A percentile compares a stretch with the other conserved stretches of the same genome.
These are phyloP conservation scores for Chascanopsetta lugubris DNA, from an alignment of 2,113 vertebrate species.

Conservation along the genomic window DNA sequence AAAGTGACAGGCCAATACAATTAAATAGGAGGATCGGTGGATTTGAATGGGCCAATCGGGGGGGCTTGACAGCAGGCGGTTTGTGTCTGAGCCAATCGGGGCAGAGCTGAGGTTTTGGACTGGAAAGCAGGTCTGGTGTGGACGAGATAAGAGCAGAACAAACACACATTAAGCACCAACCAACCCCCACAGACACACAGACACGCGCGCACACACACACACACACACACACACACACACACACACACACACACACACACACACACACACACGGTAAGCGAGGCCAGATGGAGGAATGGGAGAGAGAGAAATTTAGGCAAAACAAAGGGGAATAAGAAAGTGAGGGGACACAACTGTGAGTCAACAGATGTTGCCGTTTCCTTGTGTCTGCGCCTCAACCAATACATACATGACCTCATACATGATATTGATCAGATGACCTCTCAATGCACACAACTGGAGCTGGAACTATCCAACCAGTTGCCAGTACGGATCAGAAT, in stretches of 20 bases:
- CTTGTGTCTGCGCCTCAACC: too few species aligned
- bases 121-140: constrained; percentile 75
- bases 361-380: too few species aligned
- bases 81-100: constrained; percentile 71
- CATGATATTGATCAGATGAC: too few species aligned
- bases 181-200: constrained; percentile 54
- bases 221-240: constrained; percentile 65
- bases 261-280: constrained; percentile 35
- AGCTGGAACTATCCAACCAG: too few species aligned
- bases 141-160: constrained; percentile 78
- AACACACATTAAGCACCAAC: constrained; percentile 70
- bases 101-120: constrained; percentile 72
- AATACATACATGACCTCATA: too few species aligned
- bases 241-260: constrained; percentile 20
- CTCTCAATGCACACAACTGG: too few species aligned
- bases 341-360: constrained; percentile 31
- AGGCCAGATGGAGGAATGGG: constrained; percentile 56
- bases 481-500: too few species aligned
- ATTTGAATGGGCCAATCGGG: constrained; percentile 72
- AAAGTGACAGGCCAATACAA: constrained; percentile 49
- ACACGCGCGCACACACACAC: constrained; percentile 38
- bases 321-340: constrained; percentile 18
- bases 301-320: constrained; percentile 17
- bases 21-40: constrained; percentile 52
- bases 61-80: constrained; percentile 54